Evolutionary conservation across 2,888 invertebrate genomes (phyloP).

Genomic region (Lottia gigantea): DNA sequence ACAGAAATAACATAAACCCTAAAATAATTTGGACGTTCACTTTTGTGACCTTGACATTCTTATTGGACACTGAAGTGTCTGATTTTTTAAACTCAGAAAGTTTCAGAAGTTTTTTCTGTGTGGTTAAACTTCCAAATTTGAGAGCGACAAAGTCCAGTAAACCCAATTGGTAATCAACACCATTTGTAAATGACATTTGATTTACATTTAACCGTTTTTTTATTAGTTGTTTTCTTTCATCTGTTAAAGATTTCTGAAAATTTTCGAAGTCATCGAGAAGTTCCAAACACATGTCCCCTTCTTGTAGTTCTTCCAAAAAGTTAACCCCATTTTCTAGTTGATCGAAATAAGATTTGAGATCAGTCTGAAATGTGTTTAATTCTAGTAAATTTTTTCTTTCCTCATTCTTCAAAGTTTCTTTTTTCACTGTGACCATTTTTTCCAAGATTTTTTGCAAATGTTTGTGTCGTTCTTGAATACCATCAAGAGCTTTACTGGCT

Average conservation of each 20-base stretch:
- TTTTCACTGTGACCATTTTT: slow-evolving; percentile 35
- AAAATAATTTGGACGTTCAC: neutral
- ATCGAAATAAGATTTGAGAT: slow-evolving; percentile 34
- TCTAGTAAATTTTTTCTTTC: slow-evolving; percentile 38
- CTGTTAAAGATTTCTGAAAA: slow-evolving; percentile 32
- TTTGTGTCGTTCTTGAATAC: slow-evolving; percentile 38
- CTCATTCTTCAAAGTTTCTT: slow-evolving; percentile 34
- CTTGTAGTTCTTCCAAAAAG: slow-evolving; percentile 51
- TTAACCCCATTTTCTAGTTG: slow-evolving; percentile 41
- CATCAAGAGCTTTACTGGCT: slow-evolving; percentile 33
- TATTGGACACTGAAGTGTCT: neutral
- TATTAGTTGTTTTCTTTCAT: slow-evolving; percentile 28
- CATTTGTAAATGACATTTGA: slow-evolving; percentile 34
- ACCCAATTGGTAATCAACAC: slow-evolving; percentile 20
- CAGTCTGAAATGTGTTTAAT: slow-evolving; percentile 36
- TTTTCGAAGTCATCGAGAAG: slow-evolving; percentile 42
- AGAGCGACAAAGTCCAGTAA: neutral
- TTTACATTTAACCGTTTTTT: slow-evolving; percentile 34
- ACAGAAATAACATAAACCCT: slow-evolving; percentile 7
- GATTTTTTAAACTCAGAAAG: neutral
- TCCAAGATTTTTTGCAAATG: slow-evolving; percentile 36
- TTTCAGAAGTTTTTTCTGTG: neutral
- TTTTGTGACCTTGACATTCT: neutral
- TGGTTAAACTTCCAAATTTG: slow-evolving; percentile 2
- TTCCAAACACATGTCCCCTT: slow-evolving; percentile 55